These are phyloP conservation scores for Drosophila prolongata DNA, from an alignment of 2,888 invertebrate genomes.

Conservation along the genomic window DNA sequence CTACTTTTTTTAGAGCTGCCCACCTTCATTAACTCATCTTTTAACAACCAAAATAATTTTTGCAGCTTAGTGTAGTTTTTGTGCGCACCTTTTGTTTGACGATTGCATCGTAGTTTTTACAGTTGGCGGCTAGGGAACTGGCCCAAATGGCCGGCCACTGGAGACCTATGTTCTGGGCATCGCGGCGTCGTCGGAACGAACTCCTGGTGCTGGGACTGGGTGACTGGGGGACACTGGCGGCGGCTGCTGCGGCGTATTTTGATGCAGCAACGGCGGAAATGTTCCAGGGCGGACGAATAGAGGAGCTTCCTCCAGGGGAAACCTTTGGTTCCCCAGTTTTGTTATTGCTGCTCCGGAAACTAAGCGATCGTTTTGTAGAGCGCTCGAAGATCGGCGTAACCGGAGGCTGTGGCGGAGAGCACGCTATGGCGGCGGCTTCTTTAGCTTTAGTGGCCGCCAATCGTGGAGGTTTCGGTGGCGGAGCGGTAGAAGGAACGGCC, in stretches of 20 bases:
- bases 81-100: slow-evolving; percentile 81
- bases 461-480: slow-evolving; percentile 66
- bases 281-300: slow-evolving; percentile 79
- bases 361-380: slow-evolving; percentile 65
- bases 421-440: slow-evolving; percentile 22
- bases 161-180: slow-evolving; percentile 71
- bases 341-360: slow-evolving; percentile 63
- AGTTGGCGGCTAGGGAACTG: slow-evolving; percentile 79
- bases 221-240: slow-evolving; percentile 56
- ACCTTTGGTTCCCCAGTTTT: slow-evolving; percentile 18
- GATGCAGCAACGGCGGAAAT: slow-evolving; percentile 72
- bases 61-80: slow-evolving; percentile 51
- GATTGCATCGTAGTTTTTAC: slow-evolving; percentile 82
- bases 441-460: slow-evolving; percentile 58
- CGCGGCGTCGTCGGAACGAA: slow-evolving; percentile 81
- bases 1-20: too few relatives aligned
- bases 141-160: slow-evolving; percentile 83
- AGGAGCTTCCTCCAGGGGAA: slow-evolving; percentile 11
- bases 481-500: slow-evolving; percentile 15
- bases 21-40: too few relatives aligned
- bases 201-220: slow-evolving; percentile 67
- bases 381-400: slow-evolving; percentile 63
- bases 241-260: slow-evolving; percentile 60
- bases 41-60: neutral
- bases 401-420: slow-evolving; percentile 14